A percentile compares a stretch with the other conserved stretches of the same genome.
phyloP scores from a whole-genome alignment of 2,888 invertebrate species.

The Drymonia ruficornis region DNA sequence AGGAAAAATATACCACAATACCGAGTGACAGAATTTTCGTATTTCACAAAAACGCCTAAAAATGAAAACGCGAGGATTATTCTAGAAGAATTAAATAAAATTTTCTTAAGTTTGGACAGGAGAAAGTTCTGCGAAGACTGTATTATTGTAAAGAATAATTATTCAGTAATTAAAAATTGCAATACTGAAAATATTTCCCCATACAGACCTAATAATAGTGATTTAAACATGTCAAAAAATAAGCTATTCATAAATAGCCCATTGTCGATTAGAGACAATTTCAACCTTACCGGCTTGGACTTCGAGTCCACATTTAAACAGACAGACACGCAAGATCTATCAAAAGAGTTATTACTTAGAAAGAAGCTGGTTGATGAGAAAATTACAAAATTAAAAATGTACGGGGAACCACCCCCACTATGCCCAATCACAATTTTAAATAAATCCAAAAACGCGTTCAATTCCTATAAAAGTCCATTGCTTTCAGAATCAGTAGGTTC shows the following conservation, averaged over 20 bases:
- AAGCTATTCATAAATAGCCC: constrained; percentile 68
- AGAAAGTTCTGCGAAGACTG: constrained; percentile 63
- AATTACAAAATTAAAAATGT: constrained; percentile 79
- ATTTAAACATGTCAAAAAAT: constrained; percentile 57
- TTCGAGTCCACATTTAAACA: constrained; percentile 76
- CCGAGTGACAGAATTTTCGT: constrained; percentile 86
- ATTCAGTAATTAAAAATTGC: constrained; percentile 35
- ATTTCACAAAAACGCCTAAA: constrained; percentile 86
- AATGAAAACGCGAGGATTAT: constrained; percentile 73
- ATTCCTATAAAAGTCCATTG: constrained; percentile 70
- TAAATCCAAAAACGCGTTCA: constrained; percentile 61
- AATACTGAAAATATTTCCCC: constrained; percentile 66
- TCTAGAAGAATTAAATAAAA: constrained; percentile 70
- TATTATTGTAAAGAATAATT: constrained; percentile 58
- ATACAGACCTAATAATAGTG: constrained; percentile 57
- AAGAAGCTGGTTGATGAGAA: constrained; percentile 67
- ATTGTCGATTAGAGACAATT: constrained; percentile 47
- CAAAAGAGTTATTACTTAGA: constrained; percentile 55
- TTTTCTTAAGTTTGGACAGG: constrained; percentile 40
- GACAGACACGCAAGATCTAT: constrained; percentile 54
- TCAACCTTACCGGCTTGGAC: constrained; percentile 70
- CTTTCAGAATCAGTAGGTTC: constrained; percentile 34
- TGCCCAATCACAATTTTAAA: constrained; percentile 75
- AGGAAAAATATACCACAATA: constrained; percentile 82
- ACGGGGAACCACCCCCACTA: constrained; percentile 83